These are phyloP conservation scores for Subacronicta megacephala DNA, from an alignment of 2,888 invertebrate species.

Conservation along the genomic window DNA sequence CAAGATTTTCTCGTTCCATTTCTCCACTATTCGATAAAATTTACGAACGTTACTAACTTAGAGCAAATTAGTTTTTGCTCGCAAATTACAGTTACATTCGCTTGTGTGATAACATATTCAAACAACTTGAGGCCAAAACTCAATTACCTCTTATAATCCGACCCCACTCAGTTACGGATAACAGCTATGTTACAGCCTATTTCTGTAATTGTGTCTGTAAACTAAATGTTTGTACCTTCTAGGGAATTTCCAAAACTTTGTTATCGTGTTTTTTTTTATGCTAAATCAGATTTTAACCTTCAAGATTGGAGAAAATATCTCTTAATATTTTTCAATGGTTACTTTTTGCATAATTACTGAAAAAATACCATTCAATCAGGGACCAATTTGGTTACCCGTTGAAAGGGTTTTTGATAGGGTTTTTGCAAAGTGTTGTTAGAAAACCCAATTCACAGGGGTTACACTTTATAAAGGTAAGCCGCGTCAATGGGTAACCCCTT, in stretches of 20 bases:
- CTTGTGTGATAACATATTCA: conserved; percentile 55
- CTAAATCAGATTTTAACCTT: background rate
- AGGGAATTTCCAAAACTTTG: background rate
- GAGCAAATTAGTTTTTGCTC: conserved; percentile 55
- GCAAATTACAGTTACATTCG: conserved; percentile 50
- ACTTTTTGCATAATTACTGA: too few species aligned
- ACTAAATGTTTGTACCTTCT: conserved; percentile 15
- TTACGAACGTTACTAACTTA: conserved; percentile 23
- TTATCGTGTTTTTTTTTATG: background rate
- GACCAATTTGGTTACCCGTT: too few species aligned
- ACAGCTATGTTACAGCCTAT: conserved; percentile 42
- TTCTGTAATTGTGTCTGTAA: conserved; percentile 37
- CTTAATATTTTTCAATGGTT: too few species aligned
- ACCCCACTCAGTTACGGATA: conserved; percentile 47
- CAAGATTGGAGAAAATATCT: background rate
- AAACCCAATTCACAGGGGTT: too few species aligned
- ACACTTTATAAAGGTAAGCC: too few species aligned
- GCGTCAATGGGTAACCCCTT: too few species aligned
- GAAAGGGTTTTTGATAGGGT: too few species aligned
- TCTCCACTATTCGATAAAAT: conserved; percentile 26
- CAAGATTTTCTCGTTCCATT: conserved; percentile 1
- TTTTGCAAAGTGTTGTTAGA: too few species aligned
- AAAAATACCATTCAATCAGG: too few species aligned
- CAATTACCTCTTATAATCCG: conserved; percentile 58
- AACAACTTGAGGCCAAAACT: conserved; percentile 52